Conservation (phyloP, 2,797 vertebrate genomes). For the Sebastes oblongus region DNA sequence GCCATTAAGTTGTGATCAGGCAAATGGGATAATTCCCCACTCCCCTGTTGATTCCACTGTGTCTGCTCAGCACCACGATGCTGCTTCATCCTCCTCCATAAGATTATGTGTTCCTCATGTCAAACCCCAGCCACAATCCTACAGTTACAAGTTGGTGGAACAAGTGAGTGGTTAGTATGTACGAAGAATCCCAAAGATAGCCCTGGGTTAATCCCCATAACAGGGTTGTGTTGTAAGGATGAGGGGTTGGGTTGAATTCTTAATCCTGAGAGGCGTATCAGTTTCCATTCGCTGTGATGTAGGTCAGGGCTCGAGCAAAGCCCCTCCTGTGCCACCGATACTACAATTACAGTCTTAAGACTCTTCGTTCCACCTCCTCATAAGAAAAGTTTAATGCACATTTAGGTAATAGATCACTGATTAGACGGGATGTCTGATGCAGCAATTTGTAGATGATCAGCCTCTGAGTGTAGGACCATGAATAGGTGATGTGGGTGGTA, state of each 20-base stretch:
- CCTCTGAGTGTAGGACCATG: not conserved
- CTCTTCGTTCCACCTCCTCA: slow-evolving; percentile 10
- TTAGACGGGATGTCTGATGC: slow-evolving; percentile 7
- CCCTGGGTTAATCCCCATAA: slow-evolving; percentile 70
- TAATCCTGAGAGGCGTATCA: slow-evolving; percentile 78
- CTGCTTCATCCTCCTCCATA: not conserved
- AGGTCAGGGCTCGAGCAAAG: slow-evolving; percentile 73
- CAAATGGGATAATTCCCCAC: slow-evolving; percentile 45
- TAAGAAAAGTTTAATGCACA: slow-evolving; percentile 38
- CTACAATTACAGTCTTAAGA: slow-evolving; percentile 48
- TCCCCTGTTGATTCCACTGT: not conserved
- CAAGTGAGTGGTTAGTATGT: slow-evolving; percentile 46
- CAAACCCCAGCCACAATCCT: slow-evolving; percentile 4
- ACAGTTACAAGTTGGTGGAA: slow-evolving; percentile 40
- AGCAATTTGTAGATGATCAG: not conserved
- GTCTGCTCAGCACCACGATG: slow-evolving; percentile 10
- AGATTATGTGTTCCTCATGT: slow-evolving; percentile 19
- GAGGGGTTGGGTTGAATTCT: slow-evolving; percentile 62
- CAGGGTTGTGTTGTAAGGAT: slow-evolving; percentile 64
- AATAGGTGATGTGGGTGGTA: not conserved
- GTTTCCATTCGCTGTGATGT: slow-evolving; percentile 75
- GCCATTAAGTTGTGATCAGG: slow-evolving; percentile 60
- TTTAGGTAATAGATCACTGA: slow-evolving; percentile 38
- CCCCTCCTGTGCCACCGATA: slow-evolving; percentile 55
- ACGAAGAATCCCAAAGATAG: slow-evolving; percentile 69